Percentiles rank a stretch among this genome's conserved stretches.
Evolutionary conservation across 2,888 invertebrate species (phyloP).

Genomic region (Petrolisthes manimaculis): DNA sequence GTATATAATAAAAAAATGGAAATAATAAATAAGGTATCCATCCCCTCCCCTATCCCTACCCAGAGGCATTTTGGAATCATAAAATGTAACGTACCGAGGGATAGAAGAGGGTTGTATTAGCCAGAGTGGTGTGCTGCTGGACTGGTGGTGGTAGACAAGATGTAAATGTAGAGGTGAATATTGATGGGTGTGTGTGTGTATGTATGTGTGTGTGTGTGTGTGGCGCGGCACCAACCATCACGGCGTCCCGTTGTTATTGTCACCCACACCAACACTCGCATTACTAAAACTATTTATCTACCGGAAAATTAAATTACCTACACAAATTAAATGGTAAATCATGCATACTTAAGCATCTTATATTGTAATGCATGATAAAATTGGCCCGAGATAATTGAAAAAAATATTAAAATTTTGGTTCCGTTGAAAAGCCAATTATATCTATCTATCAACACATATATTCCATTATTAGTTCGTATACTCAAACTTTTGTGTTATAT

Average conservation of each 20-base stretch:
- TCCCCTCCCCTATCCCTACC: too few relatives aligned
- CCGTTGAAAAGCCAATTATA: too few relatives aligned
- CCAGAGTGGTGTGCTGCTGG: neutral
- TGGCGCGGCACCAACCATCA: neutral
- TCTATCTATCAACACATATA: too few relatives aligned
- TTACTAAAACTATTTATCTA: neutral
- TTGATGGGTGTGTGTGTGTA: constrained; percentile 19
- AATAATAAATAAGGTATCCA: too few relatives aligned
- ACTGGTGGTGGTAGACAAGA: constrained; percentile 1
- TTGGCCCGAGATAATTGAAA: neutral
- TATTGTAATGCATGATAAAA: neutral
- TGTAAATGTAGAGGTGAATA: constrained; percentile 32
- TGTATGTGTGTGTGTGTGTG: neutral
- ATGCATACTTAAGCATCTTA: neutral
- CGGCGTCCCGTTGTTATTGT: constrained; percentile 53
- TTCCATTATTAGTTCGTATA: too few relatives aligned
- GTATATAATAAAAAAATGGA: too few relatives aligned
- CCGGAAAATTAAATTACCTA: neutral
- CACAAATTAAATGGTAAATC: neutral
- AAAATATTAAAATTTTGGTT: too few relatives aligned
- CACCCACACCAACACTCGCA: constrained; percentile 2
- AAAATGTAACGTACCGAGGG: constrained; percentile 44
- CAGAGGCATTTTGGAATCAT: too few relatives aligned
- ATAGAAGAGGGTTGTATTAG: constrained; percentile 17
- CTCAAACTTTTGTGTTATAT: too few relatives aligned